Evolutionary conservation across 2,113 vertebrate genomes (phyloP).

Genomic region (Apeltes quadracus): DNA sequence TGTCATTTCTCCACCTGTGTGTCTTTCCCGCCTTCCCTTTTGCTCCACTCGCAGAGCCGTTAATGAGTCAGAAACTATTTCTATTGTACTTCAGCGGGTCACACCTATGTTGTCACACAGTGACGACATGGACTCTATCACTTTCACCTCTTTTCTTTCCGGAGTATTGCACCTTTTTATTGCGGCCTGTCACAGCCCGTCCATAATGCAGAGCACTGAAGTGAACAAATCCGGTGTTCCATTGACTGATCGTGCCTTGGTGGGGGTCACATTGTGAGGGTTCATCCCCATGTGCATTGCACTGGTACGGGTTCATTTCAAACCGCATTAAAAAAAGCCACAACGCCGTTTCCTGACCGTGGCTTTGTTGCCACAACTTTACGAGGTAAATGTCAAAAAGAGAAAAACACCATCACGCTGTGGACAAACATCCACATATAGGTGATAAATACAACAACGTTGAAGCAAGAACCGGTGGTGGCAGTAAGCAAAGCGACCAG

Average conservation of each 20-base stretch:
- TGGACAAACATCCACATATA: too few relatives aligned
- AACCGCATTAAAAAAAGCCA: slow-evolving; percentile 25
- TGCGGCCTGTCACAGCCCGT: too few relatives aligned
- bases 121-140: too few relatives aligned
- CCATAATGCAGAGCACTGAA: too few relatives aligned
- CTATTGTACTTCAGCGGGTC: background rate
- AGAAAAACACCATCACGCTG: slow-evolving; percentile 43
- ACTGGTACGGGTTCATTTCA: slow-evolving; percentile 38
- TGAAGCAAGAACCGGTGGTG: background rate
- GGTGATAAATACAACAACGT: background rate
- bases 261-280: slow-evolving; percentile 2
- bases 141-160: too few relatives aligned
- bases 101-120: background rate
- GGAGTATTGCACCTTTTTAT: too few relatives aligned
- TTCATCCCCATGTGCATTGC: slow-evolving; percentile 22
- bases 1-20: background rate
- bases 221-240: background rate
- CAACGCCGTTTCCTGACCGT: slow-evolving; percentile 43
- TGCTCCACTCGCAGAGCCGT: background rate
- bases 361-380: slow-evolving; percentile 17
- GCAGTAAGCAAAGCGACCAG: background rate
- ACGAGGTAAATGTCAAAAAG: slow-evolving; percentile 50
- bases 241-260: background rate
- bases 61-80: slow-evolving; percentile 23
- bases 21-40: slow-evolving; percentile 7